Conservation (phyloP, 2,888 invertebrate species). For the Trissolcus japonicus region DNA sequence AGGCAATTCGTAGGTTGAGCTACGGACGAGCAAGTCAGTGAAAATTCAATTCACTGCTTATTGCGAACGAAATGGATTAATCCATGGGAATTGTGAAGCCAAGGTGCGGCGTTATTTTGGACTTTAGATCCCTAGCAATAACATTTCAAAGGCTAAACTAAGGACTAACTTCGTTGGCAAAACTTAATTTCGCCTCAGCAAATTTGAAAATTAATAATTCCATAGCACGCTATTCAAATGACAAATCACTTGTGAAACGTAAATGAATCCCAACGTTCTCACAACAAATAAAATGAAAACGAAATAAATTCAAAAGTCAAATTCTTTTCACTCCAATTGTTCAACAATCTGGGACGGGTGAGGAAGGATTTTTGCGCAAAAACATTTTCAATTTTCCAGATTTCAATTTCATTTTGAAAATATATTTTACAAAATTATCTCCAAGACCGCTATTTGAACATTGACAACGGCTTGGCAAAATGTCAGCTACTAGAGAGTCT, state of each 20-base stretch:
- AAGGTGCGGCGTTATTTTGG: constrained; percentile 39
- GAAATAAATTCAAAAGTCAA: too few relatives aligned
- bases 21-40: constrained; percentile 49
- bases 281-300: too few relatives aligned
- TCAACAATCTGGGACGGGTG: too few relatives aligned
- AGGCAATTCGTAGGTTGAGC: constrained; percentile 37
- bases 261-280: too few relatives aligned
- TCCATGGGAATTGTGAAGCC: constrained; percentile 38
- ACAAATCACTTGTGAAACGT: constrained; percentile 4
- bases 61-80: constrained; percentile 56
- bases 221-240: constrained; percentile 10
- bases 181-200: constrained; percentile 36
- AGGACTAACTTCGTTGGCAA: constrained; percentile 32
- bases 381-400: too few relatives aligned
- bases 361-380: too few relatives aligned
- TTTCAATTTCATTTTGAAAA: too few relatives aligned
- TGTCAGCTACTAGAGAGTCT: too few relatives aligned
- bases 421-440: too few relatives aligned
- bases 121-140: constrained; percentile 43
- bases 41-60: constrained; percentile 57
- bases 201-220: constrained; percentile 37
- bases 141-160: constrained; percentile 37
- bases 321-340: too few relatives aligned
- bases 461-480: too few relatives aligned
- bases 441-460: too few relatives aligned